Evolutionary conservation across 2,797 vertebrate genomes (phyloP).

Genomic region (Pterois miles): DNA sequence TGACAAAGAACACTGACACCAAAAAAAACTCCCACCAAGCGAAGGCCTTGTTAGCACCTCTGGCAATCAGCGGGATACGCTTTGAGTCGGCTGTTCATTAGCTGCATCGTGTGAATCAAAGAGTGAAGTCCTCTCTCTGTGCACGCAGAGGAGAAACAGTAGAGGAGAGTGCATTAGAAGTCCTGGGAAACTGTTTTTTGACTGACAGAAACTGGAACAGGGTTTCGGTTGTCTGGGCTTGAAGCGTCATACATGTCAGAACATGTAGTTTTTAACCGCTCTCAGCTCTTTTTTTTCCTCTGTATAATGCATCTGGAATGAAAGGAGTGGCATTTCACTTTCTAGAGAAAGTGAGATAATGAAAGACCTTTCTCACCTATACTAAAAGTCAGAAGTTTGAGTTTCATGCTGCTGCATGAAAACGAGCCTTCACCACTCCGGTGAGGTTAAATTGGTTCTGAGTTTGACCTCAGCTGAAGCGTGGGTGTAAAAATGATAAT

Average conservation of each 20-base stretch:
- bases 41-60: slow-evolving; percentile 25
- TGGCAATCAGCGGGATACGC: slow-evolving; percentile 19
- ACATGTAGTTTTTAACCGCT: slow-evolving; percentile 34
- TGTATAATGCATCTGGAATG: slow-evolving; percentile 36
- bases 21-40: background rate
- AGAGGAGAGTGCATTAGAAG: background rate
- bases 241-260: slow-evolving; percentile 49
- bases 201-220: slow-evolving; percentile 42
- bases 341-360: slow-evolving; percentile 33
- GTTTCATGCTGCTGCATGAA: slow-evolving; percentile 9
- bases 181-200: slow-evolving; percentile 38
- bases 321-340: slow-evolving; percentile 44
- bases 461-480: slow-evolving; percentile 34
- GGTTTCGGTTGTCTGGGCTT: slow-evolving; percentile 37
- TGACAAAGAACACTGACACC: slow-evolving; percentile 1
- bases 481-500: slow-evolving; percentile 34
- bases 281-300: slow-evolving; percentile 28
- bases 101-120: slow-evolving; percentile 23
- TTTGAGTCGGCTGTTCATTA: slow-evolving; percentile 20
- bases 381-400: background rate
- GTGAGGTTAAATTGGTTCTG: background rate
- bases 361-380: slow-evolving; percentile 13
- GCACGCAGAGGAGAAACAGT: slow-evolving; percentile 32
- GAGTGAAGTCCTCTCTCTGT: slow-evolving; percentile 1
- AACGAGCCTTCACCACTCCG: slow-evolving; percentile 15